A percentile compares a stretch with the other conserved stretches of the same genome.
These are phyloP conservation scores for Gracilinanus agilis DNA, from an alignment of 2,113 vertebrate species.

Conservation along the genomic window DNA sequence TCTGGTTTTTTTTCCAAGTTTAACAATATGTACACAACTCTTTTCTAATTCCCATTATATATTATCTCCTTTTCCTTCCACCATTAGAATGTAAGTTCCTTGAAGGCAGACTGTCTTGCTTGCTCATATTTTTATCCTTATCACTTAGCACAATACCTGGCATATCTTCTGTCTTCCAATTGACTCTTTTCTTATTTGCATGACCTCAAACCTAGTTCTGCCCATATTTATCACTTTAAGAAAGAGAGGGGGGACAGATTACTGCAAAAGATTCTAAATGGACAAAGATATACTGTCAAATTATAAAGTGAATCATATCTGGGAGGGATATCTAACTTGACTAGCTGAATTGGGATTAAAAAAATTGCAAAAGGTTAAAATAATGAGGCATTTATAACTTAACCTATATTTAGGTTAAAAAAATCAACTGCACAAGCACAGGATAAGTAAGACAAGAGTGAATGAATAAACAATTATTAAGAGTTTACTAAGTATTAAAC, in stretches of 20 bases:
- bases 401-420: neutral
- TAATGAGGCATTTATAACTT: neutral
- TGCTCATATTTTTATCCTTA: no score
- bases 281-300: no score
- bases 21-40: neutral
- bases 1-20: no score
- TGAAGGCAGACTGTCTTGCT: neutral
- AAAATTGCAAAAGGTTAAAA: neutral
- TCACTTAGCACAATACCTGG: no score
- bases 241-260: no score
- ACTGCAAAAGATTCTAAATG: no score
- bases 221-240: no score
- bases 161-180: no score
- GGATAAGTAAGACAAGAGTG: neutral
- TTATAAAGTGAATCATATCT: no score
- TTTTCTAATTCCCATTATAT: neutral
- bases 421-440: neutral
- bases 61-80: neutral
- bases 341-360: neutral
- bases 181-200: no score
- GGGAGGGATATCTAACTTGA: neutral
- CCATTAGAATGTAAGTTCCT: neutral
- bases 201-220: no score
- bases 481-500: neutral
- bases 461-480: neutral